Evolutionary conservation across 2,888 invertebrate genomes (phyloP).

Genomic region (Dascillus cervinus): DNA sequence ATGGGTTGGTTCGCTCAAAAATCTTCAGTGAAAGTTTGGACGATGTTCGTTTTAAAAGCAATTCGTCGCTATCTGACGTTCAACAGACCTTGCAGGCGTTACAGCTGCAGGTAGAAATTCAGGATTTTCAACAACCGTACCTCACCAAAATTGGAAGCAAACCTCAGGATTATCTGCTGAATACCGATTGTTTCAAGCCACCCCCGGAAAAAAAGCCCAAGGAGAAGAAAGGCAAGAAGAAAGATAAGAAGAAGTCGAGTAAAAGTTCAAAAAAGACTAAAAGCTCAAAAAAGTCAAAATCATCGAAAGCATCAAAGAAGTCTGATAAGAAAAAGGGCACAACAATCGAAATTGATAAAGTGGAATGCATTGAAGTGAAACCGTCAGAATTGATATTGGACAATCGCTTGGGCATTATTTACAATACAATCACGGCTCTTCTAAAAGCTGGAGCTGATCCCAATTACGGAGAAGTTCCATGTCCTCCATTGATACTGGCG

Average conservation of each 20-base stretch:
- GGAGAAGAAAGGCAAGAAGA: constrained; percentile 4
- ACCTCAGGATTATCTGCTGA: constrained; percentile 13
- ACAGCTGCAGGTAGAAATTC: neutral
- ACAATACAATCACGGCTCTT: constrained; percentile 28
- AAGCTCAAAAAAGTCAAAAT: constrained; percentile 1
- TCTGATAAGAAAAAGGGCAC: constrained; percentile 1
- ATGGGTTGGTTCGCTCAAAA: too few relatives aligned
- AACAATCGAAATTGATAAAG: constrained; percentile 2
- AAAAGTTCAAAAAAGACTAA: neutral
- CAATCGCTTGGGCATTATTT: constrained; percentile 14
- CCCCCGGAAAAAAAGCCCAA: constrained; percentile 6
- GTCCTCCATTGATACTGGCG: constrained; percentile 31
- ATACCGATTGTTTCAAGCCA: constrained; percentile 11
- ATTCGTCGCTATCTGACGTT: neutral
- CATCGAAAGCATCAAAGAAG: too few relatives aligned
- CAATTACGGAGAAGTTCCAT: constrained; percentile 30
- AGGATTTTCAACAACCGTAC: constrained; percentile 5
- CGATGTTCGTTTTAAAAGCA: too few relatives aligned
- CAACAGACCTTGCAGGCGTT: neutral
- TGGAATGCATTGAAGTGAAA: constrained; percentile 3
- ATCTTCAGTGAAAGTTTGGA: too few relatives aligned
- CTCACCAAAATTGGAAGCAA: neutral
- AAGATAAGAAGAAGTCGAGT: constrained; percentile 2
- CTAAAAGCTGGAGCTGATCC: constrained; percentile 34
- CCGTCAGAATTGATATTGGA: constrained; percentile 4